Base-by-base conservation (phyloP, 92 coral and sea anemone species). In the Plumapathes pennacea region DNA sequence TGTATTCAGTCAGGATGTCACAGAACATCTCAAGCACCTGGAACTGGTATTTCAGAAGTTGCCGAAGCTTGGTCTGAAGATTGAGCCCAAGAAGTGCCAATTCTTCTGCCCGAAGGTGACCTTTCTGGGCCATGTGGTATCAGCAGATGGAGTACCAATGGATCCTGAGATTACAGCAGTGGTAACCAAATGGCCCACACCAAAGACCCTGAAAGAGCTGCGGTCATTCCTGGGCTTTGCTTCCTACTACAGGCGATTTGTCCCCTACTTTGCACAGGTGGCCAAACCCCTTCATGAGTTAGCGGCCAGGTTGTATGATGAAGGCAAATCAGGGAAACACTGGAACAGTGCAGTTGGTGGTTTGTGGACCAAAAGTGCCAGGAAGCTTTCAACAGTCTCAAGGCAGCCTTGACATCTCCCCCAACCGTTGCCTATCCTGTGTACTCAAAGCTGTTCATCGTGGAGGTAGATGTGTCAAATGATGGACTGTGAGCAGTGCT, bases 41-140 rank as follows among this genome's bases (percentile, higher is more conserved):
- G 67, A 47, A 33, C 24, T 33, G 24, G 78, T 78, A 27, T 32
- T 78, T 21, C 25, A 27, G 24, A 69, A 62, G 17, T 50, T 69
- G 25, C 19, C 61, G 14, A 48, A 62, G 36, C 68, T 69, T 38
- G 64, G 69, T 0, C 48, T 78, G 30, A 78, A 78, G 61, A 29
- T 69, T 2, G 72, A 78, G 25, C 66, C 72, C 0, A 21, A 54
- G 37, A 74, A 64, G 36, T 67, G 76, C 10, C 54, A 58, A 46
- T 46, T 67, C 50, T 51, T 67, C 47, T 38, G 54, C 20, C 9
- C 44, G 0, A 47, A 26, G 14, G 83, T 57, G 10, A 66, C 69
- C 8, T 76, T 47, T 67, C 73, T 74, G 24, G 67, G 81, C 18
- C 74, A 74, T 31, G 50, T 64, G 14, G 83, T 67, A 25, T 57